phyloP scores from a whole-genome alignment of 2,888 invertebrate genomes.

The Azorinus chamasolen region DNA sequence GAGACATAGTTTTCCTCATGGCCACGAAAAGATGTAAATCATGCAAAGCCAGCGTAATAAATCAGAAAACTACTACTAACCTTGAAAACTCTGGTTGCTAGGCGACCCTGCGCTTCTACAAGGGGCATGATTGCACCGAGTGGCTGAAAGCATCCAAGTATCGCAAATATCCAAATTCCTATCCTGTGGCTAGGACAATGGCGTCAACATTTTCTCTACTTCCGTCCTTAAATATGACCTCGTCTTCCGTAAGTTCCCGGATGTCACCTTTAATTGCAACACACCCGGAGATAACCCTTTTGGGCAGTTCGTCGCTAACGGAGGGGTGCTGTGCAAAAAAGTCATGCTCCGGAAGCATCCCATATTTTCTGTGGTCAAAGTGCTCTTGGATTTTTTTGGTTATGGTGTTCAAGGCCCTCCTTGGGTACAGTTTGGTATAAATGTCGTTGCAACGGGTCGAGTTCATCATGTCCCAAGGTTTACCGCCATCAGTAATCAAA shows the following conservation, averaged over 20 bases:
- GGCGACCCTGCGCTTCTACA: conserved; percentile 87
- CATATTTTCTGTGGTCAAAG: conserved; percentile 86
- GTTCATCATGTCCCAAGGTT: too few relatives aligned
- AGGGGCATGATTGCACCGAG: conserved; percentile 87
- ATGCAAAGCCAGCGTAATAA: too few relatives aligned
- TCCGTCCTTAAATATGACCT: conserved; percentile 82
- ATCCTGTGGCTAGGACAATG: conserved; percentile 85
- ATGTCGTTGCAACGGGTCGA: too few relatives aligned
- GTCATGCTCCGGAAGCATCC: conserved; percentile 84
- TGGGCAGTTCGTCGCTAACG: conserved; percentile 86
- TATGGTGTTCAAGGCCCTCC: not conserved
- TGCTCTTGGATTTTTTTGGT: conserved; percentile 71
- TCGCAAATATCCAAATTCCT: conserved; percentile 86
- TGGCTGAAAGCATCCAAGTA: conserved; percentile 87
- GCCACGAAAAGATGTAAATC: too few relatives aligned
- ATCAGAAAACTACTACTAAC: too few relatives aligned
- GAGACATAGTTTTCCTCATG: too few relatives aligned
- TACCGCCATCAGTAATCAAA: too few relatives aligned
- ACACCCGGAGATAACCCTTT: conserved; percentile 83
- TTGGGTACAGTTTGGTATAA: too few relatives aligned
- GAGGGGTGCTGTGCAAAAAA: conserved; percentile 80
- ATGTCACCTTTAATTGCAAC: conserved; percentile 84
- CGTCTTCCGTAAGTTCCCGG: conserved; percentile 75
- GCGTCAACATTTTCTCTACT: conserved; percentile 80
- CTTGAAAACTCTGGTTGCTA: conserved; percentile 85